Conservation (phyloP, 2,888 invertebrate genomes). For the Microctonus aethiopoides region DNA sequence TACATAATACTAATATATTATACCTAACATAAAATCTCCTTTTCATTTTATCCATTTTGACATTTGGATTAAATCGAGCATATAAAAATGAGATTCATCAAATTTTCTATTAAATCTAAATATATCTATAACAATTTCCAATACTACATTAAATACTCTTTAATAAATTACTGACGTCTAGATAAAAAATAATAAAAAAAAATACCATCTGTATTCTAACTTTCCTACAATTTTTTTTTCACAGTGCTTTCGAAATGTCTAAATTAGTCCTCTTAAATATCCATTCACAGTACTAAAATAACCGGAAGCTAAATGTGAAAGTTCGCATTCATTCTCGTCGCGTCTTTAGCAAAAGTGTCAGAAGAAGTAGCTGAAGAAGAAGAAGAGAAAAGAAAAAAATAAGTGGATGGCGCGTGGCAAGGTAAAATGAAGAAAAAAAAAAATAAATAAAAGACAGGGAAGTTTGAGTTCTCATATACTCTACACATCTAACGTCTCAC, state of each 20-base stretch:
- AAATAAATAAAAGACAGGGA: background rate
- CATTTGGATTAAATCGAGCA: constrained; percentile 17
- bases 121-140: too few relatives aligned
- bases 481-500: background rate
- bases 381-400: background rate
- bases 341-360: background rate
- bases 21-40: too few relatives aligned
- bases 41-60: background rate
- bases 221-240: background rate
- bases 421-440: background rate
- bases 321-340: constrained; percentile 15
- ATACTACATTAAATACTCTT: too few relatives aligned
- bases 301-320: constrained; percentile 8
- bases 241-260: background rate
- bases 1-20: too few relatives aligned
- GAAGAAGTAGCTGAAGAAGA: background rate
- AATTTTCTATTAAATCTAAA: constrained; percentile 8
- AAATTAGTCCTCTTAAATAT: constrained; percentile 12
- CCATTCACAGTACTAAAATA: background rate
- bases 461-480: background rate
- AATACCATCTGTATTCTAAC: background rate
- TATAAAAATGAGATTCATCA: background rate
- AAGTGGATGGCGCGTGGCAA: background rate
- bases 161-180: too few relatives aligned
- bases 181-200: background rate